These are phyloP conservation scores for Drosophila leontia DNA, from an alignment of 1,140 invertebrate species.

Conservation along the genomic window DNA sequence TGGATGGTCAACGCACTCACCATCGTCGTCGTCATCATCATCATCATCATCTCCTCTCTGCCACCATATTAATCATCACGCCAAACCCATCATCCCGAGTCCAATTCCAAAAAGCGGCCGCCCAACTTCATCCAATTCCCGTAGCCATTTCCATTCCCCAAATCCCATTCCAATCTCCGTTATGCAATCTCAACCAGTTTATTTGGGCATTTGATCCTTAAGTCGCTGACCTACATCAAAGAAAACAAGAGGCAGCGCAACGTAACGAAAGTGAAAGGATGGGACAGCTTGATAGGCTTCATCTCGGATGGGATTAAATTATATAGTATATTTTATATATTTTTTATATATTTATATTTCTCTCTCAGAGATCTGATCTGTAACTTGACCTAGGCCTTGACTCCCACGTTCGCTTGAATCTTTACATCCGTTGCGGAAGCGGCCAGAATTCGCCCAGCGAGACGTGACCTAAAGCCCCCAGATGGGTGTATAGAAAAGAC, in stretches of 20 bases:
- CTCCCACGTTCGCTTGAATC: slow-evolving; percentile 23
- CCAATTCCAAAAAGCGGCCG: background rate
- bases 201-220: slow-evolving; percentile 49
- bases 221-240: slow-evolving; percentile 57
- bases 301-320: slow-evolving; percentile 13
- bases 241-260: slow-evolving; percentile 20
- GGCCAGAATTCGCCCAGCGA: slow-evolving; percentile 25
- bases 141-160: slow-evolving; percentile 9
- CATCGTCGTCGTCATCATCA: background rate
- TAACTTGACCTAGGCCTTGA: slow-evolving; percentile 30
- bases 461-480: slow-evolving; percentile 13
- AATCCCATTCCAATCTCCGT: slow-evolving; percentile 28
- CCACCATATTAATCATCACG: slow-evolving; percentile 22
- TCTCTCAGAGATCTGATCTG: slow-evolving; percentile 6
- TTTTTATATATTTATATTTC: background rate
- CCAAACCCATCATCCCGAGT: slow-evolving; percentile 10
- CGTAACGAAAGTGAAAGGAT: slow-evolving; percentile 54
- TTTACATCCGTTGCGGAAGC: slow-evolving; percentile 25
- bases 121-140: slow-evolving; percentile 26
- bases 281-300: slow-evolving; percentile 42
- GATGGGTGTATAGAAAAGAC: slow-evolving; percentile 2
- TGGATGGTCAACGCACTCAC: slow-evolving; percentile 35
- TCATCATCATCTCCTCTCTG: background rate
- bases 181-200: slow-evolving; percentile 45
- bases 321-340: background rate